These are phyloP conservation scores for Drosophila baimaii DNA, from an alignment of 1,140 invertebrate species.

Conservation along the genomic window DNA sequence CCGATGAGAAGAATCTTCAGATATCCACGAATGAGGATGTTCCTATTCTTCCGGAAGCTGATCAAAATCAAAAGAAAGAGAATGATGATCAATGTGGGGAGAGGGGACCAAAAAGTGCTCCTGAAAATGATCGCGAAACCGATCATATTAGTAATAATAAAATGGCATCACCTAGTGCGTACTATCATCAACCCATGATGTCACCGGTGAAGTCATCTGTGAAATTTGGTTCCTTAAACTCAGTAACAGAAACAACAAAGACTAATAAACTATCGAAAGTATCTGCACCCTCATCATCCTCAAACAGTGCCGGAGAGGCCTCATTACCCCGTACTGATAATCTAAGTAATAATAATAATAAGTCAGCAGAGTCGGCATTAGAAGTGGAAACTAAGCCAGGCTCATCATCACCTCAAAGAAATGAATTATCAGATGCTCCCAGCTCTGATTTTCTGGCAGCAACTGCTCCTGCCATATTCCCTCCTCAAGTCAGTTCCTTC, in stretches of 20 bases:
- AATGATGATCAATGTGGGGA: slow-evolving; percentile 10
- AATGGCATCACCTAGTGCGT: slow-evolving; percentile 38
- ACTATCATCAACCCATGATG: slow-evolving; percentile 40
- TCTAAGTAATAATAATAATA: slow-evolving; percentile 77
- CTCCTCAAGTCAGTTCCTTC: slow-evolving; percentile 69
- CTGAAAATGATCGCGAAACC: slow-evolving; percentile 1
- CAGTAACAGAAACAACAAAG: slow-evolving; percentile 73
- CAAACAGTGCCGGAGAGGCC: slow-evolving; percentile 43
- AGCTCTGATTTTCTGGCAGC: slow-evolving; percentile 62
- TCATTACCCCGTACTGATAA: slow-evolving; percentile 77
- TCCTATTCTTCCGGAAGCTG: background rate
- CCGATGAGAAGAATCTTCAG: slow-evolving; percentile 28
- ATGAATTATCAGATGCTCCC: slow-evolving; percentile 36
- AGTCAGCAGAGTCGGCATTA: slow-evolving; percentile 46
- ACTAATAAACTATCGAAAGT: slow-evolving; percentile 69
- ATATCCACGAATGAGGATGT: slow-evolving; percentile 8
- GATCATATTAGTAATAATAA: slow-evolving; percentile 18
- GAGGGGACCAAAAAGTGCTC: slow-evolving; percentile 4
- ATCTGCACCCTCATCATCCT: slow-evolving; percentile 29
- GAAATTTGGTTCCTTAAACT: slow-evolving; percentile 77
- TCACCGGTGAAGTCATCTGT: slow-evolving; percentile 49
- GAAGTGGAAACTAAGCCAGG: slow-evolving; percentile 22
- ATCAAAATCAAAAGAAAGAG: slow-evolving; percentile 16
- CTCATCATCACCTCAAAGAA: slow-evolving; percentile 22
- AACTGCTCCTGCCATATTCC: slow-evolving; percentile 25